These are phyloP conservation scores for Gryon sp. DNA, from an alignment of 1,140 invertebrate genomes.

Conservation along the genomic window DNA sequence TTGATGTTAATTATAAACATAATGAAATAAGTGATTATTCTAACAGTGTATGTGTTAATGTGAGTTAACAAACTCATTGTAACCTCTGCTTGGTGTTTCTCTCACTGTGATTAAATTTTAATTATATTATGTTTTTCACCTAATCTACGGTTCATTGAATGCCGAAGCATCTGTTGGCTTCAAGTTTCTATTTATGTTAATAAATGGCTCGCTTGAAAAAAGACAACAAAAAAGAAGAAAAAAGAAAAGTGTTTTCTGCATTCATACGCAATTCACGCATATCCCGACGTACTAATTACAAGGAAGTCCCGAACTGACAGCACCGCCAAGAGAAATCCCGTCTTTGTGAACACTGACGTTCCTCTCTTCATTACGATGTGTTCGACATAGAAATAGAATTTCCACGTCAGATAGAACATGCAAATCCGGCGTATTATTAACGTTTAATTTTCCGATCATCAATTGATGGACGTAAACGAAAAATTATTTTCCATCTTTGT, in stretches of 20 bases:
- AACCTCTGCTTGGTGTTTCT: no score
- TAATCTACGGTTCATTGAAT: slow-evolving; percentile 11
- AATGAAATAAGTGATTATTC: no score
- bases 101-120: slow-evolving; percentile 15
- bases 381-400: slow-evolving; percentile 6
- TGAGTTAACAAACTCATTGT: no score
- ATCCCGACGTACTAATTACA: slow-evolving; percentile 43
- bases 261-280: slow-evolving; percentile 27
- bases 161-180: neutral
- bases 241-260: slow-evolving; percentile 1
- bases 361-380: slow-evolving; percentile 31
- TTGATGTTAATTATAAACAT: no score
- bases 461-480: no score
- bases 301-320: slow-evolving; percentile 53
- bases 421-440: slow-evolving; percentile 23
- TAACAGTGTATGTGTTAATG: no score
- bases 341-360: slow-evolving; percentile 13
- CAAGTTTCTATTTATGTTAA: neutral
- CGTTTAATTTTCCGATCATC: slow-evolving; percentile 37
- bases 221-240: no score
- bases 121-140: slow-evolving; percentile 8
- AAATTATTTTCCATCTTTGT: slow-evolving; percentile 23
- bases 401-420: slow-evolving; percentile 17
- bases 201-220: slow-evolving; percentile 6
- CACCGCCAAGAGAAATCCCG: slow-evolving; percentile 16